phyloP scores from a whole-genome alignment of 53 echinoderm and acorn worm species.

The Glandiceps talaboti region DNA sequence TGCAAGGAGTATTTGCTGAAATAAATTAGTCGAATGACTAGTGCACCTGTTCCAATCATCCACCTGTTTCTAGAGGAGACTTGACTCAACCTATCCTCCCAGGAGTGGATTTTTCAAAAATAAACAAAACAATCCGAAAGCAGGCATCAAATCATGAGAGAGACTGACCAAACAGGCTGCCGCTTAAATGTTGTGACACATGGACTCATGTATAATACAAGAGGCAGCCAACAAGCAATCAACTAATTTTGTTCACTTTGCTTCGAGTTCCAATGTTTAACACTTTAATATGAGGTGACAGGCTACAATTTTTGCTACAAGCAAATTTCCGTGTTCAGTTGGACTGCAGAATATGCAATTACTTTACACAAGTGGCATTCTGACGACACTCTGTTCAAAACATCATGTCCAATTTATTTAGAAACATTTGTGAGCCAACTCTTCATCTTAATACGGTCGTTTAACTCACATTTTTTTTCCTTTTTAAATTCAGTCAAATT shows the following conservation, averaged over 20 bases:
- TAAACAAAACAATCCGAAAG: no score
- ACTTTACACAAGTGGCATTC: not conserved
- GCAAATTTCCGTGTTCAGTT: not conserved
- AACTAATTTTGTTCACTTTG: not conserved
- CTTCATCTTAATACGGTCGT: no score
- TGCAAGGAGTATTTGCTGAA: not conserved
- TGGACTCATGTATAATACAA: not conserved
- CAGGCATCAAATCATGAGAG: no score
- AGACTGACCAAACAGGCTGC: not conserved
- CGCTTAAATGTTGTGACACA: not conserved
- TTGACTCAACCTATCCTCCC: not conserved
- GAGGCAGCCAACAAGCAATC: not conserved
- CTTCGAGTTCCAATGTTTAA: not conserved
- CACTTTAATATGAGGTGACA: not conserved
- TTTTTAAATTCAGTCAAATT: no score
- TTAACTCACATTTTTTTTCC: no score
- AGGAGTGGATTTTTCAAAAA: not conserved
- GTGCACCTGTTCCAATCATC: not conserved
- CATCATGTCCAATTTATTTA: not conserved
- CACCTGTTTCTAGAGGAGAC: not conserved
- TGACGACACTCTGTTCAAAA: not conserved
- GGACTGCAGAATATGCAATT: not conserved
- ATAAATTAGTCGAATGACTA: not conserved
- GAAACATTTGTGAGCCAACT: not conserved
- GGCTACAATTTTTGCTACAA: not conserved